These are phyloP conservation scores for Choloepus didactylus DNA, from an alignment of 2,797 vertebrate species.

Conservation along the genomic window DNA sequence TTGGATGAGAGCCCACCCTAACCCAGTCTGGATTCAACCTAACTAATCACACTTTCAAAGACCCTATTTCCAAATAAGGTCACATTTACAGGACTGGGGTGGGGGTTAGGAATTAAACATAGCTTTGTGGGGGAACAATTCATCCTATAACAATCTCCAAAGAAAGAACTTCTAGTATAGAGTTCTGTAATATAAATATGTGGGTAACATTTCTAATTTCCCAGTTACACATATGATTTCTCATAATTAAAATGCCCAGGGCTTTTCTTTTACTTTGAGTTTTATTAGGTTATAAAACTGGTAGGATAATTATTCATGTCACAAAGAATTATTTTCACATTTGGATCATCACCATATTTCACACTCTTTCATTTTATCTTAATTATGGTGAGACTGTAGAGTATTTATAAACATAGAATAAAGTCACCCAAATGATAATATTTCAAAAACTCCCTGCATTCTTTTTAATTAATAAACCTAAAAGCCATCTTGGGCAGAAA, in stretches of 20 bases:
- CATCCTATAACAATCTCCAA: neutral
- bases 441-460: conserved; percentile 69
- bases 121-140: too few relatives aligned
- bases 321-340: conserved; percentile 73
- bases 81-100: too few relatives aligned
- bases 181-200: neutral
- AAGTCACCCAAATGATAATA: conserved; percentile 66
- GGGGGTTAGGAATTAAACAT: too few relatives aligned
- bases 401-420: conserved; percentile 65
- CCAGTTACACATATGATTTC: conserved; percentile 63
- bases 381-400: conserved; percentile 63
- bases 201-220: conserved; percentile 24
- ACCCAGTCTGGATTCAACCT: too few relatives aligned
- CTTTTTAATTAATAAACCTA: conserved; percentile 77
- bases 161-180: neutral
- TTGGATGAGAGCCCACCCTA: too few relatives aligned
- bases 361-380: conserved; percentile 70
- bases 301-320: conserved; percentile 68
- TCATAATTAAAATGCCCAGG: conserved; percentile 68
- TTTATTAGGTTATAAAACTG: conserved; percentile 78
- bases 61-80: too few relatives aligned
- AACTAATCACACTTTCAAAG: too few relatives aligned
- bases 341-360: conserved; percentile 75
- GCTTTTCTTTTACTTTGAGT: conserved; percentile 74
- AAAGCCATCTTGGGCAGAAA: conserved; percentile 66